These are phyloP conservation scores for Drosophila malerkotliana DNA, from an alignment of 1,140 invertebrate species.

Conservation along the genomic window DNA sequence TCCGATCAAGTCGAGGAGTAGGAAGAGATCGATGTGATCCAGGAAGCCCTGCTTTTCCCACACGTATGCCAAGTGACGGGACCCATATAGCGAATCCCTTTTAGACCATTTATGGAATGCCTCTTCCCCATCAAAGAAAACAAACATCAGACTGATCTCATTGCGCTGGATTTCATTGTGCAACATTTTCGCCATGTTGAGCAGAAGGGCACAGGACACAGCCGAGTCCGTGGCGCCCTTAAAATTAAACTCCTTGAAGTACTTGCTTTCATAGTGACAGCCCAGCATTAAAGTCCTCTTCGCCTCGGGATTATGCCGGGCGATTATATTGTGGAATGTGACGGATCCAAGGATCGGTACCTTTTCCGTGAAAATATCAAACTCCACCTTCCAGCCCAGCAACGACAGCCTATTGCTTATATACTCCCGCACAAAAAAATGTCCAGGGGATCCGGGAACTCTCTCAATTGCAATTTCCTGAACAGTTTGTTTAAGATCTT, in stretches of 20 bases:
- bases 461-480: conserved; percentile 89
- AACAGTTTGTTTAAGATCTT: conserved; percentile 86
- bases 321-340: conserved; percentile 93
- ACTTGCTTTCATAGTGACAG: conserved; percentile 98
- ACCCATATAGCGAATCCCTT: conserved; percentile 98
- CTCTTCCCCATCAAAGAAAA: conserved; percentile 99
- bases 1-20: conserved; percentile 96
- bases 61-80: conserved; percentile 92
- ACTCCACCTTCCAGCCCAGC: conserved; percentile 90
- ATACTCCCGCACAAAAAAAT: conserved; percentile 88
- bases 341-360: conserved; percentile 90
- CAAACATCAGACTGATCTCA: conserved; percentile 93
- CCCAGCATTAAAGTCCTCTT: conserved; percentile 92
- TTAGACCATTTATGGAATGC: conserved; percentile 88
- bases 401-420: conserved; percentile 85
- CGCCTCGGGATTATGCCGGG: conserved; percentile 91
- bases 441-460: conserved; percentile 88
- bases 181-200: conserved; percentile 93
- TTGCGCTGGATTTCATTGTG: conserved; percentile 85
- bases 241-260: conserved; percentile 89
- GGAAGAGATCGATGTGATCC: conserved; percentile 87
- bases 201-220: conserved; percentile 97
- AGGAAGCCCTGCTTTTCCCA: conserved; percentile 85
- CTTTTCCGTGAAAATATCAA: conserved; percentile 88
- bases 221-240: conserved; percentile 43